Conservation (phyloP, 2,888 invertebrate genomes). For the Colletes collaris region DNA sequence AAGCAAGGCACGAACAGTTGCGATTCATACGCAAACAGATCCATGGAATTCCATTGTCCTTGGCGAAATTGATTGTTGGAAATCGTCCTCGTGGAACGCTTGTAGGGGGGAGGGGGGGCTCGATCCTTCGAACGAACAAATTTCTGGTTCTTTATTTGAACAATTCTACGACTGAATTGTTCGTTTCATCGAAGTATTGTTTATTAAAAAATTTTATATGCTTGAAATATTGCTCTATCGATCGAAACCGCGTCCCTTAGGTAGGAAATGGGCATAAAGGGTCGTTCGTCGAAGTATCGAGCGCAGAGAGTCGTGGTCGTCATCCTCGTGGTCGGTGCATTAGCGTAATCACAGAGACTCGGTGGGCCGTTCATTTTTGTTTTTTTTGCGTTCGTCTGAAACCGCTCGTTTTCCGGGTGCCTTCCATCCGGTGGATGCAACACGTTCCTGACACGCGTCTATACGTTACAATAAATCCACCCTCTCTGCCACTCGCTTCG, state of each 20-base stretch:
- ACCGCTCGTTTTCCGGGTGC: constrained; percentile 64
- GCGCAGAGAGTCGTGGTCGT: constrained; percentile 17
- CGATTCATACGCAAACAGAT: constrained; percentile 46
- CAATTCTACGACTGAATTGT: background rate
- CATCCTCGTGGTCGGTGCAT: constrained; percentile 46
- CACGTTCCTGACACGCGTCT: constrained; percentile 72
- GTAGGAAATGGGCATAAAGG: too few relatives aligned
- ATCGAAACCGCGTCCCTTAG: too few relatives aligned
- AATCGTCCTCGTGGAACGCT: constrained; percentile 28
- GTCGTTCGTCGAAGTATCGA: background rate
- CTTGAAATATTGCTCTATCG: too few relatives aligned
- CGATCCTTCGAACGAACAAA: background rate
- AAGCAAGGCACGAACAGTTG: constrained; percentile 35
- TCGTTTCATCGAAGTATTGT: too few relatives aligned
- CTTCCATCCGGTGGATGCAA: constrained; percentile 49
- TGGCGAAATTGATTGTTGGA: constrained; percentile 19
- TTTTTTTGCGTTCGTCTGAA: constrained; percentile 33
- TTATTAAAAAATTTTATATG: too few relatives aligned
- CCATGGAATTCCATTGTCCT: constrained; percentile 19
- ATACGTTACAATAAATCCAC: constrained; percentile 55
- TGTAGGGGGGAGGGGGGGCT: background rate
- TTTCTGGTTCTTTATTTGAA: constrained; percentile 4
- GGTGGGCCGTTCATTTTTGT: constrained; percentile 23
- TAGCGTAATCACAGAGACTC: constrained; percentile 56
- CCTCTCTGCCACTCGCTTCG: constrained; percentile 43